Conservation (phyloP, 2,888 invertebrate species). For the Linyphia triangularis region DNA sequence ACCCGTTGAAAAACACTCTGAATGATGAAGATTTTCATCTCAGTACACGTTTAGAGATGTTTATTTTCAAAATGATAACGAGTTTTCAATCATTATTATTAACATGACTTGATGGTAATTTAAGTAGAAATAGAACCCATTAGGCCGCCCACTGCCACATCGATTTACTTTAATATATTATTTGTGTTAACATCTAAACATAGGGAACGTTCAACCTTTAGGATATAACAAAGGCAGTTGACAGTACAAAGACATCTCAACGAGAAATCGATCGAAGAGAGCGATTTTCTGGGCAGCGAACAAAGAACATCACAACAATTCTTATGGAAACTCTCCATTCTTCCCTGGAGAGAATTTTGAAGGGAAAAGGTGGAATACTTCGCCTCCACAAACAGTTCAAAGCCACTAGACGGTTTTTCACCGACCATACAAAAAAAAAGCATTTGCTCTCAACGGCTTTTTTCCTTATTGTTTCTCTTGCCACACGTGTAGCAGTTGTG, state of each 20-base stretch:
- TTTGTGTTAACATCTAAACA: not conserved
- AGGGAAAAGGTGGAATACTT: not conserved
- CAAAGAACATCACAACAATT: not conserved
- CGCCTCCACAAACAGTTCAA: not conserved
- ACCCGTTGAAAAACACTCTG: too few relatives aligned
- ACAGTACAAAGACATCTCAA: conserved; percentile 3
- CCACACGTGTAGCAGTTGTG: not conserved
- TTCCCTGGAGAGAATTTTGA: not conserved
- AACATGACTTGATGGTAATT: not conserved
- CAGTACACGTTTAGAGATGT: too few relatives aligned
- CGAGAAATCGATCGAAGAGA: not conserved
- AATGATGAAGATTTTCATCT: too few relatives aligned
- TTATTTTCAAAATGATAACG: too few relatives aligned
- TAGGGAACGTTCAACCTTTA: not conserved
- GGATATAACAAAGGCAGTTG: not conserved
- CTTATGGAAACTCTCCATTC: not conserved
- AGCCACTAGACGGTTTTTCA: not conserved
- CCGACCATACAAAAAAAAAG: not conserved
- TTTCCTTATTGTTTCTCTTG: not conserved
- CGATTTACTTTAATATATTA: not conserved
- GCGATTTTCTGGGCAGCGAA: not conserved
- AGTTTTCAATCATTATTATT: too few relatives aligned
- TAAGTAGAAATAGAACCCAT: not conserved
- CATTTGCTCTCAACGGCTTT: not conserved
- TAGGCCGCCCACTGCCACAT: not conserved